Evolutionary conservation across 1,140 invertebrate genomes (phyloP).

Genomic region (Paramacrobiotus metropolitanus): DNA sequence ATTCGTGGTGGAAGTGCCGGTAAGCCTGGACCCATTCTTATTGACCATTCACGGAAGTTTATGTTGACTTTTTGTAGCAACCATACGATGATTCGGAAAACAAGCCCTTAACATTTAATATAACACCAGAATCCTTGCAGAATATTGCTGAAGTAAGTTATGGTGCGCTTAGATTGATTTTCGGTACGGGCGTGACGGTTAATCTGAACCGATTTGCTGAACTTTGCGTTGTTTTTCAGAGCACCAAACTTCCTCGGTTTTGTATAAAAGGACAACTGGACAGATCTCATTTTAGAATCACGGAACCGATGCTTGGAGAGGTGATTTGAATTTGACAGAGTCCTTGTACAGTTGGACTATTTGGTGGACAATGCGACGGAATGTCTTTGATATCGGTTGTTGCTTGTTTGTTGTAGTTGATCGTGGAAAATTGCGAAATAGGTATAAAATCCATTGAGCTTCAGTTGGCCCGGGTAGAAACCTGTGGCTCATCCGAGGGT

Average conservation of each 20-base stretch:
- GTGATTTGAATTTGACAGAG: constrained; percentile 30
- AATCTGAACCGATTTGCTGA: too few species aligned
- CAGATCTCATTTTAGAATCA: constrained; percentile 51
- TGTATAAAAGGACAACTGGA: constrained; percentile 55
- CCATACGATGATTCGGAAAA: constrained; percentile 24
- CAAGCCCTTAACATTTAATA: constrained; percentile 44
- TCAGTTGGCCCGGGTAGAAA: constrained; percentile 78
- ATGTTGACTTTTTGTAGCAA: constrained; percentile 14
- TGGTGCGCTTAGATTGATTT: too few species aligned
- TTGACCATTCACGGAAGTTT: not conserved
- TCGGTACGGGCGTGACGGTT: too few species aligned
- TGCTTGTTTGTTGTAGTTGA: constrained; percentile 26
- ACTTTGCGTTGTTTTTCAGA: constrained; percentile 22
- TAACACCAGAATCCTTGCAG: constrained; percentile 52
- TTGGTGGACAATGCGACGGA: too few species aligned
- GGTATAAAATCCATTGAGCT: constrained; percentile 77
- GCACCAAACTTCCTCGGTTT: constrained; percentile 49
- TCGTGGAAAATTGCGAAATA: constrained; percentile 45
- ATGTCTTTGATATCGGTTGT: constrained; percentile 3
- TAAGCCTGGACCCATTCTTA: constrained; percentile 18
- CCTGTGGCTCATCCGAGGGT: constrained; percentile 79
- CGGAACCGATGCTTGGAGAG: constrained; percentile 65
- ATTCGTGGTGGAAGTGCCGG: constrained; percentile 71
- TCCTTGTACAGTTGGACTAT: too few species aligned
- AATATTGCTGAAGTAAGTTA: constrained; percentile 32